phyloP scores from a whole-genome alignment of 2,888 invertebrate genomes.

The Miltochrista miniata region DNA sequence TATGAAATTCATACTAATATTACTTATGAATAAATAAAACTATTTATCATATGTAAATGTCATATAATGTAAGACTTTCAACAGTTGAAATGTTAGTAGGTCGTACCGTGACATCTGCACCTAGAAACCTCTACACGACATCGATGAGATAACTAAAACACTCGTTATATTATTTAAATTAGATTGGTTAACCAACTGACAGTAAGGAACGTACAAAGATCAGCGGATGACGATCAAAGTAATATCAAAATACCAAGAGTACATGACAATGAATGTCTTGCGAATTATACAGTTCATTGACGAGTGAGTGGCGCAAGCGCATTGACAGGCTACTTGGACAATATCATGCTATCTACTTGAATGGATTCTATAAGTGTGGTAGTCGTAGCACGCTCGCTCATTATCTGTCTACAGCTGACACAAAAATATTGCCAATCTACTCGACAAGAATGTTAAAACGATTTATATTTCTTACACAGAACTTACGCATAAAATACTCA shows the following conservation, averaged over 20 bases:
- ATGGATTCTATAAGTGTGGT: constrained; percentile 45
- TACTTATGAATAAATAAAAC: constrained; percentile 15
- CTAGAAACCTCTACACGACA: constrained; percentile 4
- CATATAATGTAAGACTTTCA: constrained; percentile 31
- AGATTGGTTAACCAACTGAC: too few relatives aligned
- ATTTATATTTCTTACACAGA: not conserved
- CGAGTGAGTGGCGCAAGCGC: constrained; percentile 18
- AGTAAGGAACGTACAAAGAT: too few relatives aligned
- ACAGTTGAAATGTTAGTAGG: constrained; percentile 33
- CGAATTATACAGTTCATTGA: constrained; percentile 14
- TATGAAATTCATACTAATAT: constrained; percentile 27
- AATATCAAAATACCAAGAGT: not conserved
- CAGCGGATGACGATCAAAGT: not conserved
- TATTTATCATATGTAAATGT: constrained; percentile 30
- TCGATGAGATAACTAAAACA: constrained; percentile 9
- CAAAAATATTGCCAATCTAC: constrained; percentile 45
- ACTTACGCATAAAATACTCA: not conserved
- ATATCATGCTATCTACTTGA: constrained; percentile 34
- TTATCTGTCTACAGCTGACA: constrained; percentile 42
- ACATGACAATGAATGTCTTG: not conserved
- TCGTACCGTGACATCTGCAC: constrained; percentile 18
- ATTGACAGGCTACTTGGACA: constrained; percentile 17
- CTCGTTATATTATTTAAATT: too few relatives aligned
- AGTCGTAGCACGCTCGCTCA: constrained; percentile 41
- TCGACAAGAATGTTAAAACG: constrained; percentile 23